Base-by-base conservation (phyloP, 2,797 vertebrate species). In the Spea hammondii region DNA sequence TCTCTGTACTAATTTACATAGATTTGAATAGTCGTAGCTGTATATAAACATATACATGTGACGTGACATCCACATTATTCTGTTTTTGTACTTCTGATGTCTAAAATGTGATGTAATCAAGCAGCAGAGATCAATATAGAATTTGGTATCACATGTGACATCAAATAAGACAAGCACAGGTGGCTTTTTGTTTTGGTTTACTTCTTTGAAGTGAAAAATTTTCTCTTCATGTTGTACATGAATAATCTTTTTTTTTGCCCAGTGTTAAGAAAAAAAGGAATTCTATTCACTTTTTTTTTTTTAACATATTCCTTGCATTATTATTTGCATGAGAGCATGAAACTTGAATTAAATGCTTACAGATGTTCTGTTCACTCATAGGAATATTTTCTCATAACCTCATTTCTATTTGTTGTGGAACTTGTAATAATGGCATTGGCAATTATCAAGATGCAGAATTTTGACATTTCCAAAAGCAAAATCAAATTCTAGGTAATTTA, bases 341-440 rank as follows among this genome's bases (percentile, higher is more conserved):
- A 77, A 47, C n/a, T 54, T 75, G 50, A 74, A 81, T 77, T 81
- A 81, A 81, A 72, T 76, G 68, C 70, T 81, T 77, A 76, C 79
- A 81, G 79, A 81, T 81, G 79, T 77, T 76, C 54, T 68, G 71
- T 72, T 81, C 68, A 72, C 53, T 72, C 44, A 57, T 72, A 77
- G 47, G 77, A 72, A 72, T 76, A 68, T 69, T 77, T 81, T 81
- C 79, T 72, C 79, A 81, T 81, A 77, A 81, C 79, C 79, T 81
- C 70, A 77, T 64, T 76, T 44, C 49, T 70, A 70, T 71, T 69
- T 80, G 68, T 76, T 80, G 67, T 76, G 68, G 57, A 67, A 80
- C 72, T 75, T 80, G 60, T 66, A 57, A 60, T 66, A 57, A 71
- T 59, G 66, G 50, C 46, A 67, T 80, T 80, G 79, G 78, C 71